These are phyloP conservation scores for Psix sp. DNA, from an alignment of 1,140 invertebrate species.

Conservation along the genomic window DNA sequence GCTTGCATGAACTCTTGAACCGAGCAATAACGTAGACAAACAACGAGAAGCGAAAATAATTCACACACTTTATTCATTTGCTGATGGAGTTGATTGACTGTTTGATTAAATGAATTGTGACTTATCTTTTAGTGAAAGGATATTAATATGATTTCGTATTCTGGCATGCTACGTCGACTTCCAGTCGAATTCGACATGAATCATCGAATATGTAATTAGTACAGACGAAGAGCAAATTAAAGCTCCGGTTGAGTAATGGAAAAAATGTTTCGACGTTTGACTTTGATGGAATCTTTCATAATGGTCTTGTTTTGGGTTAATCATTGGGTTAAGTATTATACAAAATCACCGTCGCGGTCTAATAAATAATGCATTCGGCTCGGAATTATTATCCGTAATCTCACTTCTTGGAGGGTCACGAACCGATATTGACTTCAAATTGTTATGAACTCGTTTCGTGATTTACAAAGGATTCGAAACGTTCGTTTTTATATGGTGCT, in stretches of 20 bases:
- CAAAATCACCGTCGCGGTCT: slow-evolving; percentile 9
- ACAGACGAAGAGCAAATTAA: slow-evolving; percentile 47
- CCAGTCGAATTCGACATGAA: slow-evolving; percentile 23
- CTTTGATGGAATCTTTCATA: slow-evolving; percentile 50
- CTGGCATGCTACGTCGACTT: slow-evolving; percentile 11
- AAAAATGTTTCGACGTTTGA: slow-evolving; percentile 31
- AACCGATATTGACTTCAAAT: background rate
- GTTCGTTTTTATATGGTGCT: too few species aligned
- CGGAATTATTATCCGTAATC: background rate
- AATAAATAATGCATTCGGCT: slow-evolving; percentile 33
- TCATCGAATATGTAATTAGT: slow-evolving; percentile 53
- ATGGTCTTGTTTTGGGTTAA: slow-evolving; percentile 28
- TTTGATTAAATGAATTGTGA: slow-evolving; percentile 50
- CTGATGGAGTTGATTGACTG: slow-evolving; percentile 40
- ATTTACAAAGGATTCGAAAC: too few species aligned
- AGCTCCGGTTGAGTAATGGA: slow-evolving; percentile 7
- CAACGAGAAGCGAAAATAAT: slow-evolving; percentile 26
- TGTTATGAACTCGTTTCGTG: background rate
- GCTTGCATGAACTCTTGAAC: slow-evolving; percentile 2
- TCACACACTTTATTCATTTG: slow-evolving; percentile 9
- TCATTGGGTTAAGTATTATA: slow-evolving; percentile 10
- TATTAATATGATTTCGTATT: slow-evolving; percentile 40
- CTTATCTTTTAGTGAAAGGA: slow-evolving; percentile 29
- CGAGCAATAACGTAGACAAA: slow-evolving; percentile 8
- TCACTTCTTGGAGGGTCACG: background rate